phyloP scores from a whole-genome alignment of 2,888 invertebrate species.

The Empis stercorea region DNA sequence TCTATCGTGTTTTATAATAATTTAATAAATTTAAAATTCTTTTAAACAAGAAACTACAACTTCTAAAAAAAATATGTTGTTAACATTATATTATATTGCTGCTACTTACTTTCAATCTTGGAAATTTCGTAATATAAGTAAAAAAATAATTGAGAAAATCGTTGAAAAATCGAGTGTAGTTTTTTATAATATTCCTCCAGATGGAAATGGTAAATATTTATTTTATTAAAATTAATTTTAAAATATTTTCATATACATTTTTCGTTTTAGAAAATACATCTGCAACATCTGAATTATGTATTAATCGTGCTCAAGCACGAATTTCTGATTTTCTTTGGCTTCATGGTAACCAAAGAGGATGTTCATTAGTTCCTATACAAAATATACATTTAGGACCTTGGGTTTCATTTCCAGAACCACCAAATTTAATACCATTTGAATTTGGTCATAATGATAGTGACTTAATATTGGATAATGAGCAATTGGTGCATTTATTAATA shows the following conservation, averaged over 20 bases:
- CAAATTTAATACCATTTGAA: constrained; percentile 33
- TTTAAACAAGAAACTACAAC: no score
- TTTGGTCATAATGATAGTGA: constrained; percentile 16
- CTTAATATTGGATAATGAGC: constrained; percentile 15
- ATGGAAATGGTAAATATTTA: constrained; percentile 27
- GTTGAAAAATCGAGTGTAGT: constrained; percentile 46
- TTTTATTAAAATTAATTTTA: constrained; percentile 3
- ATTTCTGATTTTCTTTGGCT: constrained; percentile 35
- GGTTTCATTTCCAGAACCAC: constrained; percentile 38
- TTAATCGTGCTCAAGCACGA: constrained; percentile 29
- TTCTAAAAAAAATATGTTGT: constrained; percentile 45
- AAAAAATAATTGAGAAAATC: constrained; percentile 50
- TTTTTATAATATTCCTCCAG: constrained; percentile 44
- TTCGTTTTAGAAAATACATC: constrained; percentile 22
- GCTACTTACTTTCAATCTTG: constrained; percentile 73
- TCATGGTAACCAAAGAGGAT: constrained; percentile 30
- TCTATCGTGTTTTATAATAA: not conserved
- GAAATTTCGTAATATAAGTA: constrained; percentile 56
- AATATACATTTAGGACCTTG: constrained; percentile 38
- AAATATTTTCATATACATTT: not conserved
- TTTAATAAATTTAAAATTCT: no score
- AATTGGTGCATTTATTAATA: constrained; percentile 26
- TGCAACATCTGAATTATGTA: constrained; percentile 33
- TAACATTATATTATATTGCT: constrained; percentile 71
- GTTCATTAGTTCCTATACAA: constrained; percentile 35